Evolutionary conservation across 2,113 vertebrate genomes (phyloP).

Genomic region (Macrotus californicus): DNA sequence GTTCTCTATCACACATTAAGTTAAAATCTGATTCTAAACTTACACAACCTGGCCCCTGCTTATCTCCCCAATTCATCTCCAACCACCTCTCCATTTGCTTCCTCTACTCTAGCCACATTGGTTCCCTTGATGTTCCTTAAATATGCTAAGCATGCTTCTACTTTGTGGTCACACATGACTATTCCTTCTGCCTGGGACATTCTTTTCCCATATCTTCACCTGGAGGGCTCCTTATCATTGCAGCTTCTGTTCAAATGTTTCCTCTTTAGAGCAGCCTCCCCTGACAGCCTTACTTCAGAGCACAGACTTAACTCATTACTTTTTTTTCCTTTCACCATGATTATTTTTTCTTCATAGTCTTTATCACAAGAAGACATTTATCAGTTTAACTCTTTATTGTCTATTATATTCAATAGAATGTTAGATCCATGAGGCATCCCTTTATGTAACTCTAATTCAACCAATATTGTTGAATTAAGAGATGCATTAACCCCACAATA

Average conservation of each 20-base stretch:
- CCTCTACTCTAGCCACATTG: neutral
- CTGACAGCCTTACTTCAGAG: neutral
- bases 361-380: neutral
- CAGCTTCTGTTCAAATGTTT: neutral
- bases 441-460: neutral
- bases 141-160: neutral
- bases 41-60: neutral
- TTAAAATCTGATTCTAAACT: constrained; percentile 4
- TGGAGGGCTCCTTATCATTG: neutral
- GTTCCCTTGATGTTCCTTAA: neutral
- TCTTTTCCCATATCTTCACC: neutral
- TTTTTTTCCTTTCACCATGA: neutral
- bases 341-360: neutral
- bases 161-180: neutral
- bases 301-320: neutral
- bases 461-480: neutral
- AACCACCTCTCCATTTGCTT: neutral
- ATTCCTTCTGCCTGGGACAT: neutral
- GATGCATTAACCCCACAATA: neutral
- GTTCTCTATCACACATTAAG: neutral
- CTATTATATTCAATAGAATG: neutral
- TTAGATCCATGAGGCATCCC: neutral
- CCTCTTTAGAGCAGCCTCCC: neutral
- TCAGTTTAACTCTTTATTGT: neutral
- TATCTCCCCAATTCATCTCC: neutral